phyloP scores from a whole-genome alignment of 2,888 invertebrate genomes.

The Erynnis tages region DNA sequence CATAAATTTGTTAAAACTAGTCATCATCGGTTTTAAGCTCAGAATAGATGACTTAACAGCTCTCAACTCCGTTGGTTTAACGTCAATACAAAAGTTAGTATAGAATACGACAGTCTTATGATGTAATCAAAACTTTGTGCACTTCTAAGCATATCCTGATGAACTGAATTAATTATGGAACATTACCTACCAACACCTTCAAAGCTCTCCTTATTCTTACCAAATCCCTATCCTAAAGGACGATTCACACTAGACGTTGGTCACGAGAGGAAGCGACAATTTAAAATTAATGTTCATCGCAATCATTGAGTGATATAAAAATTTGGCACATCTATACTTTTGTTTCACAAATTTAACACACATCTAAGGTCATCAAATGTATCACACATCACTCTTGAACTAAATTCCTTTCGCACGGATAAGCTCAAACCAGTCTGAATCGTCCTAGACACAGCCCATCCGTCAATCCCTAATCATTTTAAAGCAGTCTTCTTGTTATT shows the following conservation, averaged over 20 bases:
- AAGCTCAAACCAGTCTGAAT: neutral
- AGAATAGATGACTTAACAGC: neutral
- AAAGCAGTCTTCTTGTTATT: conserved; percentile 50
- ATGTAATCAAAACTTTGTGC: conserved; percentile 14
- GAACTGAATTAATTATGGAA: neutral
- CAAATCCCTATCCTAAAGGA: neutral
- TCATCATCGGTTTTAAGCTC: neutral
- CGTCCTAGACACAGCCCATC: conserved; percentile 48
- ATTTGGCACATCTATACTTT: conserved; percentile 13
- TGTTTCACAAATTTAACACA: neutral
- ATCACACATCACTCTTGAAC: neutral
- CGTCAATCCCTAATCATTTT: conserved; percentile 40
- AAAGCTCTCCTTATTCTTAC: neutral
- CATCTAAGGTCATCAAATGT: neutral
- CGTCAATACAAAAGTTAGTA: conserved; percentile 7
- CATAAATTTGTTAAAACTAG: conserved; percentile 1
- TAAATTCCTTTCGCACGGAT: neutral
- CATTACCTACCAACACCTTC: neutral
- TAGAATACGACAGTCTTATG: conserved; percentile 10
- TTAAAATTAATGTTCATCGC: neutral
- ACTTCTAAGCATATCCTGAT: neutral
- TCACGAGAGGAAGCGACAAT: neutral
- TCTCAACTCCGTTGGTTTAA: neutral
- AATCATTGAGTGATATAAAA: neutral
- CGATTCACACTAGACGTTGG: neutral